A percentile compares a stretch with the other conserved stretches of the same genome.
These are phyloP conservation scores for Otus scops DNA, from an alignment of 2,797 vertebrate species.

Conservation along the genomic window DNA sequence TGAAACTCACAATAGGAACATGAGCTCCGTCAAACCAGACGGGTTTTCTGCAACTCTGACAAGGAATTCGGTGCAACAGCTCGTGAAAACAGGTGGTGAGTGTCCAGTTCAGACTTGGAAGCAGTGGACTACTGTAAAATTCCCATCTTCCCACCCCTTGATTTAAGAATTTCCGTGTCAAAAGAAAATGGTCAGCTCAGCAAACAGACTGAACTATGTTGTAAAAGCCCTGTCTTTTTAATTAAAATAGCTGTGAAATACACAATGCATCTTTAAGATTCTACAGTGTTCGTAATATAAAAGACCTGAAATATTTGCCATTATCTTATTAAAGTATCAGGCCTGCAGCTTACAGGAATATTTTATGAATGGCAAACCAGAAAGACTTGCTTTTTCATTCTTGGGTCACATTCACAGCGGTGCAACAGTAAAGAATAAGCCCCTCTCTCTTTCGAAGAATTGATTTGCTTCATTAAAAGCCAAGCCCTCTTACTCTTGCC, in stretches of 20 bases:
- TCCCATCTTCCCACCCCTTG: conserved; percentile 38
- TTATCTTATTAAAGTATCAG: neutral
- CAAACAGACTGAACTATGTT: neutral
- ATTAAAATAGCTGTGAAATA: neutral
- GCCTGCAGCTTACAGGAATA: neutral
- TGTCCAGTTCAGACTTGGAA: conserved; percentile 54
- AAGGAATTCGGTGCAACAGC: conserved; percentile 41
- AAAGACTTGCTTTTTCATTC: neutral
- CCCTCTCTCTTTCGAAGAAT: neutral
- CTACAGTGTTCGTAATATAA: neutral
- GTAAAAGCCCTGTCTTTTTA: neutral
- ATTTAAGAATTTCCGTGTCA: conserved; percentile 21
- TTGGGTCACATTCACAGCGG: neutral
- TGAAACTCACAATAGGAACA: conserved; percentile 24
- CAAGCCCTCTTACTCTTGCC: conserved; percentile 42
- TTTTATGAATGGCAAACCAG: neutral
- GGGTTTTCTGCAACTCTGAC: conserved; percentile 27
- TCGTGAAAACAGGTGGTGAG: conserved; percentile 60
- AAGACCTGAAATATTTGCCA: neutral
- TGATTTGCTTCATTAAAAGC: conserved; percentile 56
- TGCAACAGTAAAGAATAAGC: conserved; percentile 4
- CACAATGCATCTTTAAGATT: neutral
- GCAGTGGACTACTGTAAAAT: conserved; percentile 23
- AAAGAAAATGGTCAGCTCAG: conserved; percentile 1
- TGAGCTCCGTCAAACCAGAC: conserved; percentile 1